These are phyloP conservation scores for Heliconius aoede DNA, from an alignment of 2,888 invertebrate genomes.

Conservation along the genomic window DNA sequence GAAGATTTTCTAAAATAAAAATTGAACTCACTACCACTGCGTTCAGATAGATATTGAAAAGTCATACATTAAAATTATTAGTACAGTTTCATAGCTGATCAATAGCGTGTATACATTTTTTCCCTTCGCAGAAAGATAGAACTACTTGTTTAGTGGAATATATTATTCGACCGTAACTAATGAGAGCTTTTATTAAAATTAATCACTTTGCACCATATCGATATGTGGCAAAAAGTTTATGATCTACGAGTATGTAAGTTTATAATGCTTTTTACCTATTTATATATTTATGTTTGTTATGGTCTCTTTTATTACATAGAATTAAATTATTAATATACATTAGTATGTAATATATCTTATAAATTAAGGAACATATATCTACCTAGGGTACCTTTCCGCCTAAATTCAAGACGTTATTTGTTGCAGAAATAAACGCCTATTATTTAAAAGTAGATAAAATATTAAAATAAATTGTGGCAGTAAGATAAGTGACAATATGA, in stretches of 20 bases:
- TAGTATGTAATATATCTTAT: too few species aligned
- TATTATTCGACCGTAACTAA: conserved; percentile 34
- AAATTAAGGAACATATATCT: too few species aligned
- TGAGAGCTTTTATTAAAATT: conserved; percentile 34
- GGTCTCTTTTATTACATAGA: too few species aligned
- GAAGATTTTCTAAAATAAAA: neutral
- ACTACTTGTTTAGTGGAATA: conserved; percentile 19
- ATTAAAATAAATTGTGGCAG: neutral
- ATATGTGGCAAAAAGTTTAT: conserved; percentile 15
- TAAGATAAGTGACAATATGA: neutral
- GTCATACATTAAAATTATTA: neutral
- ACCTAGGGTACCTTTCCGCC: too few species aligned
- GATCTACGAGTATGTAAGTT: neutral
- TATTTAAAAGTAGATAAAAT: neutral
- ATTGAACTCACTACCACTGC: neutral
- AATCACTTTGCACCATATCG: conserved; percentile 24
- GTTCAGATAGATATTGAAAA: neutral
- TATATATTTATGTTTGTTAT: too few species aligned
- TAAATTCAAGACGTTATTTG: too few species aligned
- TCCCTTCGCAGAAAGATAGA: neutral
- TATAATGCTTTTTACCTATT: too few species aligned
- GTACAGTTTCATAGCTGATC: conserved; percentile 10
- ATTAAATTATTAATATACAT: too few species aligned
- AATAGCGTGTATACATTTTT: conserved; percentile 19
- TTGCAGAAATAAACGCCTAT: too few species aligned